Base-by-base conservation (phyloP, 92 coral and sea anemone genomes). In the Umimayanthus kanabou region DNA sequence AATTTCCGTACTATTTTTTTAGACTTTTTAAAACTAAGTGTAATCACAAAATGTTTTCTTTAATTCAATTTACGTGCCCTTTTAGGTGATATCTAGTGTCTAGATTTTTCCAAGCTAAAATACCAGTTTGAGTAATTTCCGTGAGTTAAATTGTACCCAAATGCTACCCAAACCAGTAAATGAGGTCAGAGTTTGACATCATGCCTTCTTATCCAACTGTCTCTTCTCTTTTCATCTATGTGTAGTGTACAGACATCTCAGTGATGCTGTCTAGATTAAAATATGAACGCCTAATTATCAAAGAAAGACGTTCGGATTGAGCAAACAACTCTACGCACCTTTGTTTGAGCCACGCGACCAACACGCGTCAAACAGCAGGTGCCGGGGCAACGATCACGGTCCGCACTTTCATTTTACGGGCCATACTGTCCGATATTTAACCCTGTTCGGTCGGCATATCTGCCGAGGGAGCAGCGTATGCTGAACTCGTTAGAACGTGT, bases 331-430 rank as follows among this genome's bases (percentile, higher is more conserved):
- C 93, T 91, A 93, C 91, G 87, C 90, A 86, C 94, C 90, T 89
- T 95, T 95, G 98, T 95, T 92, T 23, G 23, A 40, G 98, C 79
- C 98, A 95, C 98, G 98, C 95, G 98, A 87, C 93, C 57, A 96
- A 85, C 98, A 95, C 98, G 98, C 95, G 98, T 88, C 94, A 43
- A 77, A 15, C 97, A 86, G 94, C 98, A 95, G 98, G 98, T 95
- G 98, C 92, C 78, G 45, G 18, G 30, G 69, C 42, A 28, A 83
- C 47, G 87, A 83, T 83, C 87, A 70, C 89, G 88, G 58, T 67
- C 64, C 85, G 58, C 55, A 78, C 85, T 81, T 85, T 77, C 70
- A 88, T 87, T 75, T 77, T 80, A 88, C 72, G 85, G 78, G 66
- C 78, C 43, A 84, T 77, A 84, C 85, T 74, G 85, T 85, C 90